phyloP scores from a whole-genome alignment of 2,797 vertebrate genomes.

The Dendrocincla tyrannina region DNA sequence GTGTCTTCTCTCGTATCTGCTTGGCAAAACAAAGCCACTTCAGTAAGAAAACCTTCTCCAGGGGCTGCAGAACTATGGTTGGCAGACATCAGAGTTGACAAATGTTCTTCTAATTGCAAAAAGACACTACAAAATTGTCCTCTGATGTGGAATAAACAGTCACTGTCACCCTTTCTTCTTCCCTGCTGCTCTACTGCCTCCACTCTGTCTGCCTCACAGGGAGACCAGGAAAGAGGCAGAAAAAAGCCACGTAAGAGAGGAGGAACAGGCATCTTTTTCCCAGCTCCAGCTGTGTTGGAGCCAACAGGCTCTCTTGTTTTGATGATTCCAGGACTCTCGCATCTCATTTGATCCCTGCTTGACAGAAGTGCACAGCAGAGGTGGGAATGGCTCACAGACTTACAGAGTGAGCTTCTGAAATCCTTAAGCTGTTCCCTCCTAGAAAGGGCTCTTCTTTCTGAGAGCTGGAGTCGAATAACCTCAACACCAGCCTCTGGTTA shows the following conservation, averaged over 20 bases:
- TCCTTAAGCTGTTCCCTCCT: not conserved
- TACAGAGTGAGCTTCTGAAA: not conserved
- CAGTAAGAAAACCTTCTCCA: not conserved
- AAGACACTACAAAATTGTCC: not conserved
- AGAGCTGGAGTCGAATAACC: not conserved
- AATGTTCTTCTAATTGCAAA: slow-evolving; percentile 16
- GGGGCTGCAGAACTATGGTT: not conserved
- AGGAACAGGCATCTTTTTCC: slow-evolving; percentile 1
- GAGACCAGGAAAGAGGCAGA: slow-evolving; percentile 13
- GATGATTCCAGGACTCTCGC: not conserved
- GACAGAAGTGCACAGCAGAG: not conserved
- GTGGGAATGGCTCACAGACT: not conserved
- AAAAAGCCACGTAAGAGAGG: not conserved
- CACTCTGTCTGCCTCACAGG: slow-evolving; percentile 42
- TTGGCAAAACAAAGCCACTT: not conserved
- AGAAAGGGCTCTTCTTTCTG: not conserved
- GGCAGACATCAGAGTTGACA: not conserved
- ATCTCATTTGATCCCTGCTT: slow-evolving; percentile 7
- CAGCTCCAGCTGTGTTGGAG: slow-evolving; percentile 30
- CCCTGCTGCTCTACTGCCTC: slow-evolving; percentile 54
- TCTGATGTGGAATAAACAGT: not conserved
- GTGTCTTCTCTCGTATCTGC: not conserved
- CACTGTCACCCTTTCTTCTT: not conserved
- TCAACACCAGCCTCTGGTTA: rapidly evolving
- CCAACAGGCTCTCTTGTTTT: slow-evolving; percentile 17